Evolutionary conservation across 2,888 invertebrate genomes (phyloP).

Genomic region (Synergus umbraculus): DNA sequence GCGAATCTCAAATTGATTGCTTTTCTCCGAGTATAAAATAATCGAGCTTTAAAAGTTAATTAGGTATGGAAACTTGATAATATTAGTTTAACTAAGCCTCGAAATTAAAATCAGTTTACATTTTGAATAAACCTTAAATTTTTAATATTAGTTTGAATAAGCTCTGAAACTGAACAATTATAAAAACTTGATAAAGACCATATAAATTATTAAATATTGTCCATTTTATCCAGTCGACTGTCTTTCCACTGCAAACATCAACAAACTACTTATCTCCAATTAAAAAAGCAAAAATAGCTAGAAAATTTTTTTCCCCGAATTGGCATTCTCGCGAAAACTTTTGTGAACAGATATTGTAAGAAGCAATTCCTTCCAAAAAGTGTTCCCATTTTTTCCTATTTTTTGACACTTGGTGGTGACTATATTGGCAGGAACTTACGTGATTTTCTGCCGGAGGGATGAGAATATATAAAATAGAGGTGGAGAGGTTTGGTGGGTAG

Average conservation of each 20-base stretch:
- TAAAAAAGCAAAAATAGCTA: neutral
- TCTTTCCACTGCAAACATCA: too few relatives aligned
- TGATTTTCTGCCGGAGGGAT: conserved; percentile 55
- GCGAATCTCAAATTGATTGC: neutral
- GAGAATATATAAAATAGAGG: conserved; percentile 54
- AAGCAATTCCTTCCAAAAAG: conserved; percentile 26
- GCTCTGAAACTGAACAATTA: too few relatives aligned
- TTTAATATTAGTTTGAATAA: too few relatives aligned
- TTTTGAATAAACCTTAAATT: too few relatives aligned
- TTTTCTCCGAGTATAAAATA: neutral
- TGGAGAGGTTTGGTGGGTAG: conserved; percentile 53
- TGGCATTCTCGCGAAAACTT: conserved; percentile 19
- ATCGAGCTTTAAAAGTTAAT: too few relatives aligned
- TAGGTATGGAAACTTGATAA: too few relatives aligned
- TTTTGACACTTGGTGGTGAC: conserved; percentile 23
- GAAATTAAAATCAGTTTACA: too few relatives aligned
- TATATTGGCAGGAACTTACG: conserved; percentile 53
- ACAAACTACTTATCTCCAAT: too few relatives aligned
- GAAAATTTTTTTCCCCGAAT: neutral
- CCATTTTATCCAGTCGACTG: too few relatives aligned
- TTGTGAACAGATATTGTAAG: conserved; percentile 18
- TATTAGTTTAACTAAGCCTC: too few relatives aligned
- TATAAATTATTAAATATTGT: too few relatives aligned
- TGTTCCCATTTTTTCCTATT: neutral
- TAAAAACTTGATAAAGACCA: too few relatives aligned